These are phyloP conservation scores for Nycteola revayana DNA, from an alignment of 2,888 invertebrate genomes.

Conservation along the genomic window DNA sequence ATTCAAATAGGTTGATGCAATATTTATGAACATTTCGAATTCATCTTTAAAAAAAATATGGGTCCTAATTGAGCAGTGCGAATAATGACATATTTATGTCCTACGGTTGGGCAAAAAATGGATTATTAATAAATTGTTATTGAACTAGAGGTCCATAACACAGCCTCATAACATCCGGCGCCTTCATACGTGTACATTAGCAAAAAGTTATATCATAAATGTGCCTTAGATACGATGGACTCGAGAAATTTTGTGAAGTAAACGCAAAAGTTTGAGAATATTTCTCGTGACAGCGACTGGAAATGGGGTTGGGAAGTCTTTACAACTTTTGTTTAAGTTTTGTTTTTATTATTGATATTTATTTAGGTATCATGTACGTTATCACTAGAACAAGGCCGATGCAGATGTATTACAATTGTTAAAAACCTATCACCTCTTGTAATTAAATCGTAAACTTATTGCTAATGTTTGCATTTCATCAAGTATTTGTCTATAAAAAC, in stretches of 20 bases:
- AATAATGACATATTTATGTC: slow-evolving; percentile 76
- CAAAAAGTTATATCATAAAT: slow-evolving; percentile 64
- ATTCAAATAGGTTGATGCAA: slow-evolving; percentile 22
- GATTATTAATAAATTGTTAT: slow-evolving; percentile 69
- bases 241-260: slow-evolving; percentile 49
- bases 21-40: slow-evolving; percentile 33
- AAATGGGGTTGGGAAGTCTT: no score
- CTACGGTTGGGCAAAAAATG: slow-evolving; percentile 38
- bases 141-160: slow-evolving; percentile 51
- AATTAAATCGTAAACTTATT: no score
- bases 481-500: no score
- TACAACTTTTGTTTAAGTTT: no score
- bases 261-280: slow-evolving; percentile 28
- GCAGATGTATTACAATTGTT: no score
- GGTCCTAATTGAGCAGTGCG: slow-evolving; percentile 68
- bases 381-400: no score
- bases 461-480: no score
- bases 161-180: slow-evolving; percentile 63
- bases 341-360: no score
- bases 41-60: slow-evolving; percentile 24
- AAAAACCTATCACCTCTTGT: no score
- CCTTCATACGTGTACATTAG: slow-evolving; percentile 58
- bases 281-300: no score
- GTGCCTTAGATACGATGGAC: slow-evolving; percentile 47
- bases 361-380: no score